Conservation (phyloP, 1,140 invertebrate genomes). For the Drosophila ananassae region DNA sequence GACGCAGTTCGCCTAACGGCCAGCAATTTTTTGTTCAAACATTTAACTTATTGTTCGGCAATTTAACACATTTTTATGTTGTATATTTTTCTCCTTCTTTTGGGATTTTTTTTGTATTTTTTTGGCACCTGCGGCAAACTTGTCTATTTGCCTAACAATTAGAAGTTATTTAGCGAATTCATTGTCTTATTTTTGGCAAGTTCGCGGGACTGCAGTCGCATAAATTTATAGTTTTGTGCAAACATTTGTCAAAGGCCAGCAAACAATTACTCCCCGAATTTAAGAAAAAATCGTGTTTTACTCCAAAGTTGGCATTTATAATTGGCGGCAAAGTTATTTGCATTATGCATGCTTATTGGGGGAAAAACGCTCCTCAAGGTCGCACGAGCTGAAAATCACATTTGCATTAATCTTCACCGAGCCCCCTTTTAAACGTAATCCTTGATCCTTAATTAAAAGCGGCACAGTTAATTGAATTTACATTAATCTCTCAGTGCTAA, state of each 20-base stretch:
- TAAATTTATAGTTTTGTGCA: conserved; percentile 76
- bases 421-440: not conserved
- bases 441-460: conserved; percentile 16
- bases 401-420: conserved; percentile 1
- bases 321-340: conserved; percentile 61
- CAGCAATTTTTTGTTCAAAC: conserved; percentile 48
- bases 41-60: conserved; percentile 58
- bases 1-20: conserved; percentile 53
- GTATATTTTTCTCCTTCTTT: not conserved
- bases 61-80: conserved; percentile 71
- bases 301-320: conserved; percentile 61
- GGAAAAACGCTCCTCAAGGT: conserved; percentile 50
- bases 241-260: conserved; percentile 63
- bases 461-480: conserved; percentile 62
- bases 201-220: conserved; percentile 58
- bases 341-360: conserved; percentile 45
- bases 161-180: conserved; percentile 75
- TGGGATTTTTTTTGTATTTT: conserved; percentile 4
- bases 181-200: conserved; percentile 67
- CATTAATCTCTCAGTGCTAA: conserved; percentile 52
- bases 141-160: conserved; percentile 77
- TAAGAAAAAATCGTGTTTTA: conserved; percentile 43
- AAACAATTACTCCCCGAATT: conserved; percentile 24
- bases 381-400: conserved; percentile 7
- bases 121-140: conserved; percentile 12